Evolutionary conservation across 2,888 invertebrate genomes (phyloP).

Genomic region (Tiliacea aurago): DNA sequence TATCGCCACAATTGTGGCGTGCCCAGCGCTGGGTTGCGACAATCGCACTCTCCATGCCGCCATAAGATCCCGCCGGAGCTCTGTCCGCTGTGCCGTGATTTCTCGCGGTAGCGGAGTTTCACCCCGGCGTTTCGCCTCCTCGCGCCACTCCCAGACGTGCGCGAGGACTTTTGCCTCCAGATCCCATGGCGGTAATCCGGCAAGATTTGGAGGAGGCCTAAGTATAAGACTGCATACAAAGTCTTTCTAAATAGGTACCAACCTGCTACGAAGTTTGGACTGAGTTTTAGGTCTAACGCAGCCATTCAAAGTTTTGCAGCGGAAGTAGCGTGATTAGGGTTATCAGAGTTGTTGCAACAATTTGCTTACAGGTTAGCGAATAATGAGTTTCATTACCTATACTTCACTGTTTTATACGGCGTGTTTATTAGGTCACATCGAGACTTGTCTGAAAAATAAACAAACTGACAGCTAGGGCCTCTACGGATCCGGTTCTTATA

Average conservation of each 20-base stretch:
- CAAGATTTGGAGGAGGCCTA: neutral
- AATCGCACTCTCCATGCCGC: too few relatives aligned
- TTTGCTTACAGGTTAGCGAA: conserved; percentile 52
- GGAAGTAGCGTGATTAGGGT: conserved; percentile 62
- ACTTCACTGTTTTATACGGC: conserved; percentile 8
- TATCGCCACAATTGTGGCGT: too few relatives aligned
- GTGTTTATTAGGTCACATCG: neutral
- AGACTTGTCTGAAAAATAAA: conserved; percentile 1
- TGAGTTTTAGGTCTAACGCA: conserved; percentile 19
- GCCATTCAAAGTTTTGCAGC: conserved; percentile 57
- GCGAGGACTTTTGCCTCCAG: too few relatives aligned
- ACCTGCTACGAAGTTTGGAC: neutral
- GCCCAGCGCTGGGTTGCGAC: too few relatives aligned
- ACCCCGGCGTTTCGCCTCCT: too few relatives aligned
- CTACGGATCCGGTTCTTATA: neutral
- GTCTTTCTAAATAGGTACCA: neutral
- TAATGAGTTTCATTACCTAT: conserved; percentile 56
- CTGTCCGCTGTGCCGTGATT: too few relatives aligned
- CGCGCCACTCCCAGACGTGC: too few relatives aligned
- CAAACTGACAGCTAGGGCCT: neutral
- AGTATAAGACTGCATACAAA: neutral
- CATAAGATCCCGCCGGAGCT: too few relatives aligned
- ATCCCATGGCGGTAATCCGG: too few relatives aligned
- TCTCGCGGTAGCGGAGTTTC: too few relatives aligned
- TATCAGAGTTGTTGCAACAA: conserved; percentile 57